phyloP scores from a whole-genome alignment of 2,888 invertebrate species.

The Hydropsyche betteni region DNA sequence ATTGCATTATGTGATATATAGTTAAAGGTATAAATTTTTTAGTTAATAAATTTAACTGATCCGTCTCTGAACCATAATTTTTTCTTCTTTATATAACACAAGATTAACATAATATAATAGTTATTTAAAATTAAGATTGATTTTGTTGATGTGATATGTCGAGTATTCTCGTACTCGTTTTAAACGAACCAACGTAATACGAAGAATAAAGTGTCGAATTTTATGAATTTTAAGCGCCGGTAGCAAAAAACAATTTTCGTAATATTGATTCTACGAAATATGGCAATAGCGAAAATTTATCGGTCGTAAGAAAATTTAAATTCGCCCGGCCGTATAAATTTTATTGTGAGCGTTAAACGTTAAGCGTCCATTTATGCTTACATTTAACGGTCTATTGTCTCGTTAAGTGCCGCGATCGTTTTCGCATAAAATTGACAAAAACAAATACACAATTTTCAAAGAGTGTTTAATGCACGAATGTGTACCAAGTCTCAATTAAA shows the following conservation, averaged over 20 bases:
- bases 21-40: too few species aligned
- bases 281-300: conserved; percentile 23
- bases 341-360: conserved; percentile 18
- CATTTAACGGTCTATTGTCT: conserved; percentile 24
- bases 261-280: conserved; percentile 12
- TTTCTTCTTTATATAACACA: too few species aligned
- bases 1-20: too few species aligned
- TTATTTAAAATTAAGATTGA: too few species aligned
- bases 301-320: conserved; percentile 21
- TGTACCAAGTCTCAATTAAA: background rate
- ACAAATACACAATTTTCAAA: background rate
- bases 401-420: conserved; percentile 6
- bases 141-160: too few species aligned
- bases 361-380: conserved; percentile 14
- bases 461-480: background rate
- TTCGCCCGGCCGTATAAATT: conserved; percentile 12
- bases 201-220: background rate
- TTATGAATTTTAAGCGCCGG: background rate
- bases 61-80: too few species aligned
- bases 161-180: too few species aligned
- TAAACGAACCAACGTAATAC: too few species aligned
- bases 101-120: too few species aligned
- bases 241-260: background rate
- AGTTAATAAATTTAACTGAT: too few species aligned
- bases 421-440: conserved; percentile 5